These are phyloP conservation scores for Sphinx pinastri DNA, from an alignment of 2,888 invertebrate species.

Conservation along the genomic window DNA sequence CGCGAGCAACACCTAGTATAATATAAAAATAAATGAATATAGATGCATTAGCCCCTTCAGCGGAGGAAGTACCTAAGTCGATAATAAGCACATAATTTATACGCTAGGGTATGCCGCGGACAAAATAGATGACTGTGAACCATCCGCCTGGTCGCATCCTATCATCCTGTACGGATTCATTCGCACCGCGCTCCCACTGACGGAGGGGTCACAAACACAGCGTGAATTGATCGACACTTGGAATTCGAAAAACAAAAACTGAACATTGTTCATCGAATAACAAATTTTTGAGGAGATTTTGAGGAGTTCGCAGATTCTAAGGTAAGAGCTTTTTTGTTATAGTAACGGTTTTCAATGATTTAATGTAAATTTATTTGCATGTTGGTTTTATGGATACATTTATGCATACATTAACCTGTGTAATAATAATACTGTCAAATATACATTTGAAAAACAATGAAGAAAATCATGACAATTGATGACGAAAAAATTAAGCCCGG, in stretches of 20 bases:
- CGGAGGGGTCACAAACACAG: slow-evolving; percentile 5
- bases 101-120: slow-evolving; percentile 3
- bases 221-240: background rate
- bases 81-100: background rate
- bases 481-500: too few relatives aligned
- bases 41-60: background rate
- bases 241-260: background rate
- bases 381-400: too few relatives aligned
- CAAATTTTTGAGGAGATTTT: too few relatives aligned
- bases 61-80: background rate
- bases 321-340: background rate
- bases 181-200: slow-evolving; percentile 6
- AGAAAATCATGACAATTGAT: too few relatives aligned
- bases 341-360: too few relatives aligned
- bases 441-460: too few relatives aligned
- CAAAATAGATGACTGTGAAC: slow-evolving; percentile 24
- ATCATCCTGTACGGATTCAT: background rate
- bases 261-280: background rate
- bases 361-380: background rate
- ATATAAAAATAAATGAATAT: too few relatives aligned
- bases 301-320: background rate
- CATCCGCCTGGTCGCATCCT: background rate
- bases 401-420: too few relatives aligned
- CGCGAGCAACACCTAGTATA: too few relatives aligned
- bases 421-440: too few relatives aligned